Base-by-base conservation (phyloP, 2,888 invertebrate species). In the Ganaspis brasiliensis region DNA sequence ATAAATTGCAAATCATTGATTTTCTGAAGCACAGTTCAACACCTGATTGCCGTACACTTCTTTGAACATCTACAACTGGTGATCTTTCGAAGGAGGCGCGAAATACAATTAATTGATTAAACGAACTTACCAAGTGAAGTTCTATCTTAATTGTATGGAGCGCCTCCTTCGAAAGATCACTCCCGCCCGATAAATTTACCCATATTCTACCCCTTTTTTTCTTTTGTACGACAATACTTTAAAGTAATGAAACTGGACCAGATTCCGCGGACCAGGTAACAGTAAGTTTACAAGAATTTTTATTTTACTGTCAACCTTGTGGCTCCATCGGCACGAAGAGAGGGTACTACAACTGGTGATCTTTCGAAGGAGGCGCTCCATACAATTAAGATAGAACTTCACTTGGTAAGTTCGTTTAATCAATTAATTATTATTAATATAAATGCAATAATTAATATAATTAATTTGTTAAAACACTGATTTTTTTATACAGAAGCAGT, bases 261-360 rank as follows among this genome's bases (percentile, higher is more conserved):
- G 14, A 49, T 49, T 49, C 49, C 49, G 49, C n/a, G n/a, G 49
- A 49, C 49, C n/a, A 2, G 12, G 49, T 49, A 14, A 14, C 14
- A 49, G 49, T 49, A 49, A 49, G 49, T 31, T 31, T 6, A 31
- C n/a, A n/a, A n/a, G 6, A 31, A 49, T 49, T 49, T 49, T n/a
- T n/a, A n/a, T 49, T n/a, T 49, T 49, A 49, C 49, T 49, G 49
- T 49, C 4, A 49, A 49, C 49, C 49, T 49, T 49, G 49, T 49
- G 49, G 49, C 49, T 49, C 49, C 49, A 49, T 49, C 49, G 49
- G 49, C 49, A 49, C 5, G 49, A 49, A n/a, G 49, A 49, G 14
- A 49, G 49, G 49, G 49, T 49, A 49, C 49, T 49, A 49, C 49
- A 49, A 49, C n/a, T 14, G 8, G 49, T 49, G 49, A 49, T 49